These are phyloP conservation scores for Papilio demoleus DNA, from an alignment of 2,888 invertebrate species.

Conservation along the genomic window DNA sequence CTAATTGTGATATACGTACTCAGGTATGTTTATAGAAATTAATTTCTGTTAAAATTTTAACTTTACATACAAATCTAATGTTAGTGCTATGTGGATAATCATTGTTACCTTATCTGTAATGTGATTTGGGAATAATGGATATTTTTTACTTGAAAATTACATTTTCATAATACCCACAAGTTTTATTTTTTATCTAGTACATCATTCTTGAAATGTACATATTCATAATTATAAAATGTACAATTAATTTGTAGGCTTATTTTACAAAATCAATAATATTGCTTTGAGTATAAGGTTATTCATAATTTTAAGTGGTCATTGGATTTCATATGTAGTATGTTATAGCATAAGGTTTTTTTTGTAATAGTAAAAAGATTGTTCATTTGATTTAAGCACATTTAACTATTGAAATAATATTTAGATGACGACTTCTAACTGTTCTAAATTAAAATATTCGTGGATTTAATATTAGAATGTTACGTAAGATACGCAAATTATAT, in stretches of 20 bases:
- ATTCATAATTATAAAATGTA: too few relatives aligned
- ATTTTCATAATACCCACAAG: background rate
- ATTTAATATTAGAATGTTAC: background rate
- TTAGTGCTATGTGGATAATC: background rate
- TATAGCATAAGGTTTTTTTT: background rate
- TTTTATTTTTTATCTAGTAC: background rate
- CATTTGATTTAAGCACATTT: background rate
- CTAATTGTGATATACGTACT: constrained; percentile 80
- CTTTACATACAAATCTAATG: background rate
- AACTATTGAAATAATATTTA: background rate
- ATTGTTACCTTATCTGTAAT: background rate
- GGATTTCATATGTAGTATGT: too few relatives aligned
- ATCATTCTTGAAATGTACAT: background rate
- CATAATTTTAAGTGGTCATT: too few relatives aligned
- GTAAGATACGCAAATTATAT: background rate
- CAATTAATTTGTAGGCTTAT: background rate
- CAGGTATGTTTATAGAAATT: constrained; percentile 73
- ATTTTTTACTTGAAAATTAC: background rate
- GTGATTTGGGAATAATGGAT: background rate
- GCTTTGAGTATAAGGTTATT: background rate
- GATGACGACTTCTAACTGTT: constrained; percentile 19
- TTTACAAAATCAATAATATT: too few relatives aligned
- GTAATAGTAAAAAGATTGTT: background rate
- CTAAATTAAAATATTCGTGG: background rate
- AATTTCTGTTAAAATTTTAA: background rate